Conservation (phyloP, 2,888 invertebrate genomes). For the Thera obeliscata region DNA sequence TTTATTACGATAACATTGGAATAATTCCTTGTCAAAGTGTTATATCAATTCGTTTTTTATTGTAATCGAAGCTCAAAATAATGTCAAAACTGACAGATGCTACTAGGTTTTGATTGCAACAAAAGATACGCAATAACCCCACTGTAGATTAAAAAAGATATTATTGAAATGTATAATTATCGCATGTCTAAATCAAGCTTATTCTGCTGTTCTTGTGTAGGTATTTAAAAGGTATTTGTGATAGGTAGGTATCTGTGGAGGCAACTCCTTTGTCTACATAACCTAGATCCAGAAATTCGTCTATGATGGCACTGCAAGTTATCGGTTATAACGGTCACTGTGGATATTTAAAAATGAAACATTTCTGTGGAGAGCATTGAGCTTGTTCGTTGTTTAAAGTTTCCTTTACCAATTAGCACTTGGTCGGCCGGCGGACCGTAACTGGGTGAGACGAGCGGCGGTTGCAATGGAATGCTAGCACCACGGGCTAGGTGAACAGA, state of each 20-base stretch:
- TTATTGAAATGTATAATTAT: not conserved
- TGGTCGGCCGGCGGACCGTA: slow-evolving; percentile 78
- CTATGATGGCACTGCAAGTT: slow-evolving; percentile 45
- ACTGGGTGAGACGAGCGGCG: slow-evolving; percentile 74
- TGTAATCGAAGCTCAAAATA: no score
- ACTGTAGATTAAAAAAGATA: no score
- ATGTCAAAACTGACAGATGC: no score
- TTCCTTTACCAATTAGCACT: slow-evolving; percentile 85
- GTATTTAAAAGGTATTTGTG: not conserved
- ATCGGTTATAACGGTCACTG: slow-evolving; percentile 77
- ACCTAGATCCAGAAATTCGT: slow-evolving; percentile 46
- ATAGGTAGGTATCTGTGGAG: not conserved
- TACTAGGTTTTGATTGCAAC: no score
- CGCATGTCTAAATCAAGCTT: not conserved
- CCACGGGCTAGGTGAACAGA: slow-evolving; percentile 57
- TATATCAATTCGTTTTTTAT: no score
- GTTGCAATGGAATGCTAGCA: slow-evolving; percentile 62
- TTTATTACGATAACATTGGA: no score
- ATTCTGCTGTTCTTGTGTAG: not conserved
- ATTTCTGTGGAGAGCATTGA: slow-evolving; percentile 83
- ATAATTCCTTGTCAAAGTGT: no score
- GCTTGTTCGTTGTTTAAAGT: slow-evolving; percentile 82
- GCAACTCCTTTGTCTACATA: slow-evolving; percentile 28
- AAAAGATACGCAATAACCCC: no score
- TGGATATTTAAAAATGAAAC: slow-evolving; percentile 82